A percentile compares a stretch with the other conserved stretches of the same genome.
These are phyloP conservation scores for Arremon brunneinucha DNA, from an alignment of 2,797 vertebrate genomes.

Conservation along the genomic window DNA sequence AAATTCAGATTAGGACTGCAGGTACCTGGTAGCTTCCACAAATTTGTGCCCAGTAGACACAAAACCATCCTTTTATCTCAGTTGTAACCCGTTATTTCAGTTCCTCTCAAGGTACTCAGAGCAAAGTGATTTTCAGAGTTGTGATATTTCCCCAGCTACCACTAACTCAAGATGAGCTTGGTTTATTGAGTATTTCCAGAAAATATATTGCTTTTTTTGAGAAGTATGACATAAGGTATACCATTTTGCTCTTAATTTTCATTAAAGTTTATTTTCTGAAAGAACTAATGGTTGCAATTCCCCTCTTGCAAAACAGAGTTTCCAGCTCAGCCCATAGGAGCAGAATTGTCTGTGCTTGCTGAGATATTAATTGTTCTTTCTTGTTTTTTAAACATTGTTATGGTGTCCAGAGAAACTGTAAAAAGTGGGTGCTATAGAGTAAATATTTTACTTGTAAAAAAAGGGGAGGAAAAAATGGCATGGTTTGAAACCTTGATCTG, in stretches of 20 bases:
- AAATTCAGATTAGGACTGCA: background rate
- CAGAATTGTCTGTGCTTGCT: background rate
- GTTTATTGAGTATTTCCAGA: background rate
- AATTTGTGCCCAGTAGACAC: background rate
- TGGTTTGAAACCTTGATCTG: background rate
- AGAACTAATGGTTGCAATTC: background rate
- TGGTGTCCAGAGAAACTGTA: background rate
- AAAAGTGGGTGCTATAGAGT: background rate
- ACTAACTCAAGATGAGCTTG: background rate
- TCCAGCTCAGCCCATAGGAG: background rate
- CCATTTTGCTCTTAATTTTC: conserved; percentile 1
- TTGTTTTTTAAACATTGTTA: background rate
- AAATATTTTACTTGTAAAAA: background rate
- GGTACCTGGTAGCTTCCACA: background rate
- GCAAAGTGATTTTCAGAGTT: background rate
- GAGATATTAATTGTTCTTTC: background rate
- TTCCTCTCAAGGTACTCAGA: background rate
- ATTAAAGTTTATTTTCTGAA: background rate
- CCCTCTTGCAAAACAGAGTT: background rate
- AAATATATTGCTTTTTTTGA: background rate
- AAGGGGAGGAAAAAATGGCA: background rate
- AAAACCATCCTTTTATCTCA: background rate
- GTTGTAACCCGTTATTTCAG: background rate
- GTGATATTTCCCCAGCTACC: background rate
- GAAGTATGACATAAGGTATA: background rate